A percentile compares a stretch with the other conserved stretches of the same genome.
Evolutionary conservation across 2,113 vertebrate species (phyloP).

Genomic region (Vombatus ursinus): DNA sequence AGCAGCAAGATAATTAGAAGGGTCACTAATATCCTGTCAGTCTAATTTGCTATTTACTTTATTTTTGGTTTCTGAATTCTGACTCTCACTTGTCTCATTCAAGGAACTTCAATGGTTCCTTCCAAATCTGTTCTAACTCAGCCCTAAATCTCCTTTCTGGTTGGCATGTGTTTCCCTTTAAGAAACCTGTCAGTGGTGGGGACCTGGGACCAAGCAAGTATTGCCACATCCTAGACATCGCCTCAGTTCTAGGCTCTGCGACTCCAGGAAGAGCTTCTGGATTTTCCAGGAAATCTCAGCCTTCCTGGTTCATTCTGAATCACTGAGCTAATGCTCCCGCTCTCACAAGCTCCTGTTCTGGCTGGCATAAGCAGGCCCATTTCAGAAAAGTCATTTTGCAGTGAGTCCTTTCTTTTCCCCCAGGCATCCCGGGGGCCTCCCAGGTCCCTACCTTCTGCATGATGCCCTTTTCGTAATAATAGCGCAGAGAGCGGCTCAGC

Average conservation of each 20-base stretch:
- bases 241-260: background rate
- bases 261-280: slow-evolving; percentile 11
- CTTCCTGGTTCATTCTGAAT: background rate
- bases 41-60: background rate
- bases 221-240: background rate
- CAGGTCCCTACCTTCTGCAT: slow-evolving; percentile 93
- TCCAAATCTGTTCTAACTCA: slow-evolving; percentile 6
- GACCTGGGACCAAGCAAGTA: background rate
- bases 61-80: background rate
- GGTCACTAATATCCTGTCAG: background rate
- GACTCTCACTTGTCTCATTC: background rate
- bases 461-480: slow-evolving; percentile 99
- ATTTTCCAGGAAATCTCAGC: background rate
- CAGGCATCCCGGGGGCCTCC: background rate
- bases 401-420: background rate
- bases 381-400: background rate
- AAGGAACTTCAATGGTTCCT: background rate
- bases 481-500: slow-evolving; percentile 96
- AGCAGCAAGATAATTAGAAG: background rate
- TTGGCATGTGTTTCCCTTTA: background rate
- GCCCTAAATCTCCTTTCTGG: background rate
- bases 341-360: background rate
- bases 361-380: background rate
- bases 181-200: background rate
- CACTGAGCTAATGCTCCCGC: background rate